Conservation (phyloP, 2,888 invertebrate genomes). For the Lamellibrachia satsuma region DNA sequence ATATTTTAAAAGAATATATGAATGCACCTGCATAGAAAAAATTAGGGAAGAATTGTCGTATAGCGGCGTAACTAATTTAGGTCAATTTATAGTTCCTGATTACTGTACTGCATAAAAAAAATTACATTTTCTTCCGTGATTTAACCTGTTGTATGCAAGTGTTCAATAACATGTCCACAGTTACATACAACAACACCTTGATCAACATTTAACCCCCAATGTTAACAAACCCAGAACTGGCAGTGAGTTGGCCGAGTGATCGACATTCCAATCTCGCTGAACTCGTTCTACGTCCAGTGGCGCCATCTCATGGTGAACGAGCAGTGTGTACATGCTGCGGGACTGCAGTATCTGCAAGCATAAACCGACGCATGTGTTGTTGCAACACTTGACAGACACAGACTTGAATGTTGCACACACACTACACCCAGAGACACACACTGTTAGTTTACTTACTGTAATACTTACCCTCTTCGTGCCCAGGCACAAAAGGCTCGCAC, state of each 20-base stretch:
- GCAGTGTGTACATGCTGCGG: slow-evolving; percentile 33
- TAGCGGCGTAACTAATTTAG: too few species aligned
- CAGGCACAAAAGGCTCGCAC: too few species aligned
- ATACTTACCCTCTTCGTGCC: too few species aligned
- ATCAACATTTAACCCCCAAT: not conserved
- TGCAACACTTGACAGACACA: not conserved
- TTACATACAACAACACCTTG: not conserved
- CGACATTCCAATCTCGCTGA: slow-evolving; percentile 22
- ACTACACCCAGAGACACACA: not conserved
- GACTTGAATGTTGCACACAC: not conserved
- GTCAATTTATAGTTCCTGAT: too few species aligned
- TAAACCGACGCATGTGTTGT: not conserved
- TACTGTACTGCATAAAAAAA: too few species aligned
- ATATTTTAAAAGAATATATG: too few species aligned
- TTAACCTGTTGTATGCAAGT: too few species aligned
- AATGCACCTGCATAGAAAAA: too few species aligned
- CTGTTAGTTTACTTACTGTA: not conserved
- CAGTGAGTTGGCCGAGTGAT: slow-evolving; percentile 14
- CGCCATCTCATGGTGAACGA: slow-evolving; percentile 34
- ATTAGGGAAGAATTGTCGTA: too few species aligned
- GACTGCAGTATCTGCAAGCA: slow-evolving; percentile 32
- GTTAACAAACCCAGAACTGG: slow-evolving; percentile 26
- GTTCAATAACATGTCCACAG: too few species aligned
- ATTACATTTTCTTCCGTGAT: too few species aligned
- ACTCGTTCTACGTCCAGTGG: slow-evolving; percentile 34